These are phyloP conservation scores for Cylas formicarius DNA, from an alignment of 1,140 invertebrate genomes.

Conservation along the genomic window DNA sequence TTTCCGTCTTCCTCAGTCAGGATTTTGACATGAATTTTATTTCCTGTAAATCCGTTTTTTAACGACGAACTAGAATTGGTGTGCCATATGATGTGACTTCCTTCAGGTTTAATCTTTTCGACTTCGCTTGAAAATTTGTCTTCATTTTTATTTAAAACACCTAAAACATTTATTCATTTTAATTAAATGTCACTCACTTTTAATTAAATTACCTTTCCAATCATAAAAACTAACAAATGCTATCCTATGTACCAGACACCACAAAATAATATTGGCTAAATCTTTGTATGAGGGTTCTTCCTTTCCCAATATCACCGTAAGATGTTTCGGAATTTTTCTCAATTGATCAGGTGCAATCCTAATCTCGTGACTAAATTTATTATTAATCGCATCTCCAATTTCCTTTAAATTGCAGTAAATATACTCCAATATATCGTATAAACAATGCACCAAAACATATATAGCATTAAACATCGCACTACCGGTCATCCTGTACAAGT, in stretches of 20 bases:
- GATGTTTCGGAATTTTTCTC: slow-evolving; percentile 45
- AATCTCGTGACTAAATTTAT: too few species aligned
- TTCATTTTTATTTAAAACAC: slow-evolving; percentile 50
- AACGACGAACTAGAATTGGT: slow-evolving; percentile 44
- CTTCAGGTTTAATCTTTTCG: slow-evolving; percentile 43
- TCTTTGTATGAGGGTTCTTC: slow-evolving; percentile 45
- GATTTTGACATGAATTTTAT: slow-evolving; percentile 45
- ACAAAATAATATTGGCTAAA: slow-evolving; percentile 54
- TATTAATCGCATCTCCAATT: too few species aligned
- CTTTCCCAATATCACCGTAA: slow-evolving; percentile 47
- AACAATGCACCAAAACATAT: too few species aligned
- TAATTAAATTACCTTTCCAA: slow-evolving; percentile 52
- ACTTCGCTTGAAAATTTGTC: slow-evolving; percentile 48
- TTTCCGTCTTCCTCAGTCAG: slow-evolving; percentile 49
- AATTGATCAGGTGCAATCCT: too few species aligned
- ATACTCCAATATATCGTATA: too few species aligned
- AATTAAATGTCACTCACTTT: slow-evolving; percentile 3
- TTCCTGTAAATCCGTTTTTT: slow-evolving; percentile 48
- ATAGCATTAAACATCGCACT: too few species aligned
- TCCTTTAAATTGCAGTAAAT: too few species aligned
- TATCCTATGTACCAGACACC: slow-evolving; percentile 57
- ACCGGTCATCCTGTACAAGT: too few species aligned
- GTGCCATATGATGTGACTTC: slow-evolving; percentile 52
- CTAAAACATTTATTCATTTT: slow-evolving; percentile 39
- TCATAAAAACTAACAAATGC: slow-evolving; percentile 63